These are phyloP conservation scores for Daubentonia madagascariensis DNA, from an alignment of 2,113 vertebrate genomes.

Conservation along the genomic window DNA sequence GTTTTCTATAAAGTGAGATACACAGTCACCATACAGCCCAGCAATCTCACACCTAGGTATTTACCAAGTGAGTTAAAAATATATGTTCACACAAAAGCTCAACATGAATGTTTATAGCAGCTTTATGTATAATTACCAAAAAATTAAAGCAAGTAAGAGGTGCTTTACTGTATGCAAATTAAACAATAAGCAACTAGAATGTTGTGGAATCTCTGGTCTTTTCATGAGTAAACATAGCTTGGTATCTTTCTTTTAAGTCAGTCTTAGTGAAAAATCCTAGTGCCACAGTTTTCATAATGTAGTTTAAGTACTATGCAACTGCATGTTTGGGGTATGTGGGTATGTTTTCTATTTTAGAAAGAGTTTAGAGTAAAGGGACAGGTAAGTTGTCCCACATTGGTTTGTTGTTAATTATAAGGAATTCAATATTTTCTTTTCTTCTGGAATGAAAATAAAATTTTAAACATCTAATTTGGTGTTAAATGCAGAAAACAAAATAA, in stretches of 20 bases:
- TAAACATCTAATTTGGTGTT: conserved; percentile 4
- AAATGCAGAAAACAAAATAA: background rate
- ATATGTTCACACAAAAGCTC: background rate
- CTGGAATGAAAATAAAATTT: conserved; percentile 20
- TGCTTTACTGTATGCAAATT: background rate
- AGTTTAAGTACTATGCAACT: background rate
- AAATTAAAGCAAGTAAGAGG: background rate
- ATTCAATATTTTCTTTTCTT: background rate
- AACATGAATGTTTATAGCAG: background rate
- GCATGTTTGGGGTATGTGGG: too few species aligned
- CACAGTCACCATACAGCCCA: background rate
- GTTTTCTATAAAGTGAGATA: background rate
- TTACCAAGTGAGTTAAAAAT: background rate
- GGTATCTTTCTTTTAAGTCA: background rate
- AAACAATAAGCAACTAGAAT: background rate
- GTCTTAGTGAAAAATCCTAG: background rate
- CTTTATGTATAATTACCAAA: background rate
- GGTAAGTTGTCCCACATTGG: background rate
- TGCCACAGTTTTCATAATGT: background rate
- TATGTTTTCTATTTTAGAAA: background rate
- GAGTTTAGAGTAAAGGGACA: background rate
- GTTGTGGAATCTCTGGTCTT: background rate
- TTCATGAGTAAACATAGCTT: background rate
- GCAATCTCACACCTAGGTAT: background rate
- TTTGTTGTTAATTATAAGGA: conserved; percentile 2